phyloP scores from a whole-genome alignment of 2,888 invertebrate genomes.

The Synanthedon formicaeformis region DNA sequence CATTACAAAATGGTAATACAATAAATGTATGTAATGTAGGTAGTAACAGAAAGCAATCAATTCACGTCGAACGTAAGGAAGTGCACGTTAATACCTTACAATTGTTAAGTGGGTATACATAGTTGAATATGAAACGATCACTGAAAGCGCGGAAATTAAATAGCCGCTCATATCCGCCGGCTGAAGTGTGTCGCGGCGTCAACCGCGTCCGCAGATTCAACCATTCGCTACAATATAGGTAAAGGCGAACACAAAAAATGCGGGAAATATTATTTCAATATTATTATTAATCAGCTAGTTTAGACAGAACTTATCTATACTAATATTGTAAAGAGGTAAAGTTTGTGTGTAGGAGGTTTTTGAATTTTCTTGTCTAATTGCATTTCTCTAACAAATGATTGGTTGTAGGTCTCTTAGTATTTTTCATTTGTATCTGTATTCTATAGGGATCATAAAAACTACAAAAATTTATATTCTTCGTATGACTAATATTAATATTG shows the following conservation, averaged over 20 bases:
- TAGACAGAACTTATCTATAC: no score
- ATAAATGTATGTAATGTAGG: background rate
- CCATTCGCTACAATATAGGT: background rate
- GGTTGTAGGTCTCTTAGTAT: no score
- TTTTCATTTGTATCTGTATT: no score
- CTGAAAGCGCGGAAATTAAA: slow-evolving; percentile 65
- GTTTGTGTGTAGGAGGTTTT: no score
- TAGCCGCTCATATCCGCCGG: slow-evolving; percentile 58
- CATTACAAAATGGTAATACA: background rate
- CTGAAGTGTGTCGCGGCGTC: slow-evolving; percentile 30
- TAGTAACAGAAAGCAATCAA: background rate
- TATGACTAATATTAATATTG: no score
- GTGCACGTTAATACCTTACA: slow-evolving; percentile 9
- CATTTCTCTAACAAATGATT: no score
- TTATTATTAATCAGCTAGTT: background rate
- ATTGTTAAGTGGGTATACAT: slow-evolving; percentile 28
- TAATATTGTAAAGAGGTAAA: no score
- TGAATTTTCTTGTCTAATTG: no score
- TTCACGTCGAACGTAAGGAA: background rate
- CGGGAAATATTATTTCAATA: slow-evolving; percentile 5
- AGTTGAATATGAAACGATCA: slow-evolving; percentile 48
- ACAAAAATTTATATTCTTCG: no score
- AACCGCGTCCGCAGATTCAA: background rate
- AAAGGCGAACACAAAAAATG: no score
- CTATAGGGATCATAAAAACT: no score